Evolutionary conservation across 2,888 invertebrate species (phyloP), one percentile per base, ranked within the genome.

Genomic region (Caenorhabditis drosophilae): DNA sequence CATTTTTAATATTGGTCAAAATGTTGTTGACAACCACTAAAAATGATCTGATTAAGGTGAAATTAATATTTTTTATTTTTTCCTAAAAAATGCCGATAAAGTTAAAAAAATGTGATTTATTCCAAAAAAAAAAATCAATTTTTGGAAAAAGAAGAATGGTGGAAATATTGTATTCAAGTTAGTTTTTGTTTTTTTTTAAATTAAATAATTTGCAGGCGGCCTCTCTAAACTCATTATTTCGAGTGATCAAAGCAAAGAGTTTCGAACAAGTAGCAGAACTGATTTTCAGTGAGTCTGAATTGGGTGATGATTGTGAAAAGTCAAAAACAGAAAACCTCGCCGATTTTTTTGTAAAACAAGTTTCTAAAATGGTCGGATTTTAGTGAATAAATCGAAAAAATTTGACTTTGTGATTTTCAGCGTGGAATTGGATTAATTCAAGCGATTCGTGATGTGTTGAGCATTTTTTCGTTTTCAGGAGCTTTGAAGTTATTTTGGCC

Each of bases 1-100:
- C 63, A 0, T 54, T 57, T 25, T 18, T 63, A 16, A 57, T 49
- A 42, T 27, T 63, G 23, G 49, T 35, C 9, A 25, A 36, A 35
- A 20, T 46, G 11, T 25, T 63, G 35, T 44, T 63, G 18, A n/a
- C 26, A 26, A 16, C 9, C 9, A 26, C 49, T 48, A 52, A 53
- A 4, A 45, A 57, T 46, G 35, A 41, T 25, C 26, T 42, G 15
- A 27, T 61, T 34, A 55, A 46, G 22, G 55, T 36, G n/a, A n/a
- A n/a, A n/a, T 31, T 31, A 12, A 31, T 31, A 31, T 31, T 31
- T 31, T 31, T 31, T n/a, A n/a, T n/a, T n/a, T n/a, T 31, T 12
- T 18, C 7, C 20, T 41, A 41, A 20, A 41, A n/a, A 9, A 41
- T 41, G 7, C 12, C 12, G 6, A 31, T 31, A 12, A 9, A 9